These are phyloP conservation scores for Drosophila heteroneura DNA, from an alignment of 2,888 invertebrate species.

Conservation along the genomic window DNA sequence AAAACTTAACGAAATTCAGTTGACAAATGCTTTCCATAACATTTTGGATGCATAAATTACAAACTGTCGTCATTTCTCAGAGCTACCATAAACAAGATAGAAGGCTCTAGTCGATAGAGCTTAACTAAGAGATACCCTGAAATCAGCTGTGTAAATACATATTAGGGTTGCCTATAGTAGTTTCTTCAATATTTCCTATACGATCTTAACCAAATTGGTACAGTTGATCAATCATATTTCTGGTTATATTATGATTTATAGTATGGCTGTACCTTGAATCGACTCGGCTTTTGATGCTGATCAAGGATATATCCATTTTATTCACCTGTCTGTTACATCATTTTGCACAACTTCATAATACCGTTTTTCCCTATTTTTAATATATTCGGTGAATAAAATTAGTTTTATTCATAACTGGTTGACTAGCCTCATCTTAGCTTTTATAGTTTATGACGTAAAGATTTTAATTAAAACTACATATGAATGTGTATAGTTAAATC, in stretches of 20 bases:
- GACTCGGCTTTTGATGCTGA: not conserved
- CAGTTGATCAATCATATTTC: not conserved
- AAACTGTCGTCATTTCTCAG: slow-evolving; percentile 44
- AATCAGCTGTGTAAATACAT: not conserved
- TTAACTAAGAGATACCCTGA: not conserved
- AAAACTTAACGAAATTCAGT: slow-evolving; percentile 20
- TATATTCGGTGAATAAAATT: not conserved
- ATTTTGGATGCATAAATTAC: slow-evolving; percentile 38
- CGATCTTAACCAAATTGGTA: not conserved
- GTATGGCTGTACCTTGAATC: not conserved
- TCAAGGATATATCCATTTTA: not conserved
- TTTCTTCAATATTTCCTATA: not conserved
- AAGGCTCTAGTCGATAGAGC: not conserved
- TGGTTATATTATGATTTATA: not conserved
- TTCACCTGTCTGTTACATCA: not conserved
- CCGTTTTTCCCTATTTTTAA: not conserved
- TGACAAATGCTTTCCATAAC: slow-evolving; percentile 30
- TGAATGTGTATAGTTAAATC: slow-evolving; percentile 2
- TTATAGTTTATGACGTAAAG: slow-evolving; percentile 33
- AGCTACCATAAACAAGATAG: not conserved
- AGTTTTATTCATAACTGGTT: slow-evolving; percentile 32
- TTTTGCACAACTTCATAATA: not conserved
- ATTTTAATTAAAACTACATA: slow-evolving; percentile 2
- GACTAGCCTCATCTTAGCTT: not conserved
- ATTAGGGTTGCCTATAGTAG: not conserved